Evolutionary conservation across 1,140 invertebrate species (phyloP).

Genomic region (Planococcus citri): DNA sequence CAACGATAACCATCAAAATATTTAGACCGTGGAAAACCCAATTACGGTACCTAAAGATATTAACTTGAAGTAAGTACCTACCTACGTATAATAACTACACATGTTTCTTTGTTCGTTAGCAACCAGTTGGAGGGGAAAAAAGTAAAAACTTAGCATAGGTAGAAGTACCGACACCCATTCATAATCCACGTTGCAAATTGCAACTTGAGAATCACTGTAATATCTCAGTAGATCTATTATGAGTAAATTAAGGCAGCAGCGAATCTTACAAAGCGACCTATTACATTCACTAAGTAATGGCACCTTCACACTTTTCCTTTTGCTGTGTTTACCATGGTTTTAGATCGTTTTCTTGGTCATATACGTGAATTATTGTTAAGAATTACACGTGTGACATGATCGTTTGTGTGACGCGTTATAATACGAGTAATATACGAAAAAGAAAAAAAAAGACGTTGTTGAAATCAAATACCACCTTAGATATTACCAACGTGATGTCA

Average conservation of each 20-base stretch:
- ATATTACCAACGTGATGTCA: background rate
- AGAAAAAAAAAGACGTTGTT: background rate
- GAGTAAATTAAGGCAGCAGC: background rate
- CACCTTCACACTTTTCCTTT: slow-evolving; percentile 6
- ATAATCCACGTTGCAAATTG: no score
- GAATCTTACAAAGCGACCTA: background rate
- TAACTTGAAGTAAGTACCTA: background rate
- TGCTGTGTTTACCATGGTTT: background rate
- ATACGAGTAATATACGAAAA: background rate
- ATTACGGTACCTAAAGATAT: background rate
- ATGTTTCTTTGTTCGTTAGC: no score
- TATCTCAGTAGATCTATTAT: background rate
- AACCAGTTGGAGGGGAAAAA: background rate
- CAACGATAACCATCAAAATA: background rate
- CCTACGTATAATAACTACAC: background rate
- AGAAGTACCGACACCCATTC: no score
- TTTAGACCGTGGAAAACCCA: background rate
- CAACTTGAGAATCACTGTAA: background rate
- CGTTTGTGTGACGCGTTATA: background rate
- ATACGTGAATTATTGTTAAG: background rate
- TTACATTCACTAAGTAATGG: background rate
- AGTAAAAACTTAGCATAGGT: no score
- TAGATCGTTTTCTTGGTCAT: background rate
- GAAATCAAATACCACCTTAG: no score
- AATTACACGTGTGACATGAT: background rate